Evolutionary conservation across 1,140 invertebrate genomes (phyloP).

Genomic region (Brachionus asplanchnoidis): DNA sequence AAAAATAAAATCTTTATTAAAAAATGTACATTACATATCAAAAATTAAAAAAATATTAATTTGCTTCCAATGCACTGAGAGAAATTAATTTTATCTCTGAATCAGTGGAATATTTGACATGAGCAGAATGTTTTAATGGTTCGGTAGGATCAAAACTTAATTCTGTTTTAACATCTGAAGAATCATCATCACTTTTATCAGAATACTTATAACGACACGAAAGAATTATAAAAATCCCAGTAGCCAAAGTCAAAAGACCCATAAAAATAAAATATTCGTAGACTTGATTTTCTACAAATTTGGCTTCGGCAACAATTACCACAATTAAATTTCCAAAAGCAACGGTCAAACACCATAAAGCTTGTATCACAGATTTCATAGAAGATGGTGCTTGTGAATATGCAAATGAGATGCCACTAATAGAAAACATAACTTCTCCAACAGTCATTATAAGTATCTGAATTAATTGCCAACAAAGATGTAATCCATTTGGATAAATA

Average conservation of each 20-base stretch:
- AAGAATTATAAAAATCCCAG: constrained; percentile 73
- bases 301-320: constrained; percentile 72
- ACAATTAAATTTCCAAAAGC: constrained; percentile 85
- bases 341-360: constrained; percentile 79
- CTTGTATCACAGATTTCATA: constrained; percentile 86
- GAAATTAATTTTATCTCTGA: neutral
- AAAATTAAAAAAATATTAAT: neutral
- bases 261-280: constrained; percentile 81
- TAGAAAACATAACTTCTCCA: constrained; percentile 79
- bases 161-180: neutral
- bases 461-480: constrained; percentile 76
- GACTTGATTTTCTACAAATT: constrained; percentile 49
- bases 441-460: constrained; percentile 80
- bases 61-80: neutral
- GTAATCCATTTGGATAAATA: constrained; percentile 55
- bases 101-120: constrained; percentile 4
- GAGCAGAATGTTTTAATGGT: neutral
- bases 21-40: neutral
- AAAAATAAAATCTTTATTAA: neutral
- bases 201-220: constrained; percentile 61
- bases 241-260: constrained; percentile 73
- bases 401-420: constrained; percentile 84
- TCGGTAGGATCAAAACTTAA: neutral
- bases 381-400: constrained; percentile 75
- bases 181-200: neutral